Conservation (phyloP, 2,113 vertebrate genomes). For the Caloenas nicobarica region DNA sequence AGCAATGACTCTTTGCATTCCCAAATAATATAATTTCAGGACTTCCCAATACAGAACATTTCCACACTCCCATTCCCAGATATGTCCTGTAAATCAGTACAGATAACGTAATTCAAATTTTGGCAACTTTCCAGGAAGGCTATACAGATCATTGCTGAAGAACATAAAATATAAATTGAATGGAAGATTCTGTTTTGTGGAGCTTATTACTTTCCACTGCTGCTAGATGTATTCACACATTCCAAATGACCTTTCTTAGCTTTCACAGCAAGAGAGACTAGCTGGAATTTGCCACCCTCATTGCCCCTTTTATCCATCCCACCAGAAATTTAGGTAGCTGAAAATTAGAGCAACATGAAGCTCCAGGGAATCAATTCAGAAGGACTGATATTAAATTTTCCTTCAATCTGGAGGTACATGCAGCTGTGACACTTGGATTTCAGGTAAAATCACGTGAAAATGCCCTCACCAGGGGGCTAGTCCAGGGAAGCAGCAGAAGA, state of each 20-base stretch:
- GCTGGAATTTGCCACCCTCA: background rate
- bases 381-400: background rate
- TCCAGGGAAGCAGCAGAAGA: background rate
- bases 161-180: slow-evolving; percentile 47
- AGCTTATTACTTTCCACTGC: slow-evolving; percentile 17
- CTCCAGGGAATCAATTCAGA: slow-evolving; percentile 14
- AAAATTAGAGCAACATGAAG: slow-evolving; percentile 24
- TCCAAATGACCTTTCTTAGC: slow-evolving; percentile 13
- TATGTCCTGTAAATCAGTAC: slow-evolving; percentile 23
- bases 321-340: slow-evolving; percentile 17
- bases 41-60: background rate
- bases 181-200: slow-evolving; percentile 21
- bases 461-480: background rate
- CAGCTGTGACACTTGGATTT: background rate
- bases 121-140: slow-evolving; percentile 14
- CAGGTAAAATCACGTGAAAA: background rate
- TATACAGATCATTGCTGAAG: background rate
- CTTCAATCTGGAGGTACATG: background rate
- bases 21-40: slow-evolving; percentile 2
- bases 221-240: slow-evolving; percentile 25
- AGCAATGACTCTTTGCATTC: background rate
- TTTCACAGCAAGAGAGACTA: background rate
- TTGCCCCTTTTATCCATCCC: background rate
- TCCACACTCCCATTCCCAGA: background rate
- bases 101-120: slow-evolving; percentile 40